These are phyloP conservation scores for Gulo gulo DNA, from an alignment of 2,113 vertebrate genomes.

Conservation along the genomic window DNA sequence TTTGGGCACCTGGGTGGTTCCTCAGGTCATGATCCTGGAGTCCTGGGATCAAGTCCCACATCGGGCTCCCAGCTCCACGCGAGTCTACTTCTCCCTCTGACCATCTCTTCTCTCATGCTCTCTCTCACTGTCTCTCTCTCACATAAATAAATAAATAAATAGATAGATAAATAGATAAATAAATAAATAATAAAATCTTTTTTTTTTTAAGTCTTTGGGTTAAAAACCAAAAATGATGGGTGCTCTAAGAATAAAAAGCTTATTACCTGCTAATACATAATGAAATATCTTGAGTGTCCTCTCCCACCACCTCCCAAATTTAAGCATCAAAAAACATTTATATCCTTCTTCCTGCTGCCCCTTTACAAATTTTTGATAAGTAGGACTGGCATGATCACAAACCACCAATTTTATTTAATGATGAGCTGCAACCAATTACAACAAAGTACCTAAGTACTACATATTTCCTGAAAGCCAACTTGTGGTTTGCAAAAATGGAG, in stretches of 20 bases:
- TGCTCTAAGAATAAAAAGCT: not conserved
- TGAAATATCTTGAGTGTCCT: not conserved
- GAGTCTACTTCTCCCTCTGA: too few species aligned
- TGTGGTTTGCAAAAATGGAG: conserved; percentile 16
- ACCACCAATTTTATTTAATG: conserved; percentile 27
- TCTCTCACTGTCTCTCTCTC: too few species aligned
- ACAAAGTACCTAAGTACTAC: not conserved
- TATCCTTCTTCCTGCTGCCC: not conserved
- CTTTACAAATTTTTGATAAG: not conserved
- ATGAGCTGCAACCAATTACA: conserved; percentile 38
- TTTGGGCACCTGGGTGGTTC: too few species aligned
- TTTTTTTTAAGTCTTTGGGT: not conserved
- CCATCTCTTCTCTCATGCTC: too few species aligned
- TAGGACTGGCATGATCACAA: conserved; percentile 9
- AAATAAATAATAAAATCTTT: too few species aligned
- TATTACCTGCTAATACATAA: not conserved
- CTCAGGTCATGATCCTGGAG: too few species aligned
- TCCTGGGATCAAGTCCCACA: too few species aligned
- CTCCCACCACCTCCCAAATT: not conserved
- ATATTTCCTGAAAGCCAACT: conserved; percentile 18
- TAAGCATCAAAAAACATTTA: not conserved
- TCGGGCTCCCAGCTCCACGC: too few species aligned
- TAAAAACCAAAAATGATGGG: not conserved
- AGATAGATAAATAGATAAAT: too few species aligned
- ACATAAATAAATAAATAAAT: too few species aligned